Evolutionary conservation across 2,888 invertebrate genomes (phyloP), one percentile per base, ranked within the genome.

Genomic region (Lithophane socia): DNA sequence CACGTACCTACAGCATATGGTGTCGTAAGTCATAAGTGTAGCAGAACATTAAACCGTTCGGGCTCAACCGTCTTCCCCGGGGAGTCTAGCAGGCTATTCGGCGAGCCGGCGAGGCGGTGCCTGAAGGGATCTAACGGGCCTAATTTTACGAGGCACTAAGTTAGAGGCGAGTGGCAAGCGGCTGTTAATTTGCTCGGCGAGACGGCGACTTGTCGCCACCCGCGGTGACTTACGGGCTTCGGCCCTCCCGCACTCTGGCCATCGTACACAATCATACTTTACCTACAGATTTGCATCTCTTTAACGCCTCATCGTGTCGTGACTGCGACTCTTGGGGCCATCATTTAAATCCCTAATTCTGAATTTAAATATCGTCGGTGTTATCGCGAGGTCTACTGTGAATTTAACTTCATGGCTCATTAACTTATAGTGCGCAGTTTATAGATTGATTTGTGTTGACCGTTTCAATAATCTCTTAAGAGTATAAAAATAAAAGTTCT

Each of bases 101-200:
- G 75, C 52, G 71, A 65, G 67, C 79, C 47, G 73, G 68, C 75
- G 66, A 89, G 91, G 89, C 88, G 89, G 90, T 88, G 93, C 92
- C 93, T 90, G 87, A 92, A 94, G 94, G 93, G 95, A 92, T 93
- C 92, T 94, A 94, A 94, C 93, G 93, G 94, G 94, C 92, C 95
- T 96, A 95, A 96, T 96, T 96, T 96, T 95, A 96, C 94, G 96
- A 96, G 95, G 95, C 93, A 94, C 95, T 96, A 96, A 96, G 94
- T 96, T 94, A 94, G 94, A 94, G 93, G 93, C 93, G 94, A 94
- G 94, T 92, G 94, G 94, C 94, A 94, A 95, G 92, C 94, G 94
- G 91, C 94, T 96, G 96, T 96, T 96, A 96, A 96, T 96, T 96
- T 95, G 95, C 92, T 93, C 93, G 92, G 92, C 93, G 91, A 94